Conservation (phyloP, 2,113 vertebrate genomes). For the Thalassarche chlororhynchos region DNA sequence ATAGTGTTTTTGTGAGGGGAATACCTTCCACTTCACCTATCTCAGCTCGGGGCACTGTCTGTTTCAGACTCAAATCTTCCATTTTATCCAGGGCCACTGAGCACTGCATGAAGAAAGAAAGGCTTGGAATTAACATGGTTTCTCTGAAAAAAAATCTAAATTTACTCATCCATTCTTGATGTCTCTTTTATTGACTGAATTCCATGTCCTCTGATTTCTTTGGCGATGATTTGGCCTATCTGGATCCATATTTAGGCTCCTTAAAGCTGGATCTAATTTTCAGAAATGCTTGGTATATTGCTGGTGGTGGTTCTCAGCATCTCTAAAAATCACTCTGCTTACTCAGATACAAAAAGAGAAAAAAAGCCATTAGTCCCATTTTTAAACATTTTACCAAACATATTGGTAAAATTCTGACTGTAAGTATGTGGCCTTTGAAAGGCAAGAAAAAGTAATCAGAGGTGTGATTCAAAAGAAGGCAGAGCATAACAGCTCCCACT, state of each 20-base stretch:
- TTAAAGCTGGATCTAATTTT: neutral
- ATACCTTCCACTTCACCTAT: conserved; percentile 45
- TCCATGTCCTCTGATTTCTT: neutral
- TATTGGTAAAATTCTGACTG: neutral
- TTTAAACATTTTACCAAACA: neutral
- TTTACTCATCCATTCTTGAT: neutral
- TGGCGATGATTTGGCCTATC: neutral
- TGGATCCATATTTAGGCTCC: neutral
- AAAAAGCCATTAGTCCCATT: neutral
- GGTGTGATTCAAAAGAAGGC: neutral
- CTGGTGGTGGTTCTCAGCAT: neutral
- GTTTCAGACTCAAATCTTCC: conserved; percentile 19
- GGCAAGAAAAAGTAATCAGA: neutral
- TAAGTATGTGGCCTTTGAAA: neutral
- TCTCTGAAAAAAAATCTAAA: neutral
- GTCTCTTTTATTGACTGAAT: neutral
- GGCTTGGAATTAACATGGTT: neutral
- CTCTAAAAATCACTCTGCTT: neutral
- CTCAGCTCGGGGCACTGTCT: accelerated
- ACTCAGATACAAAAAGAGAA: neutral
- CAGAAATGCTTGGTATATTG: neutral
- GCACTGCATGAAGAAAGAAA: neutral
- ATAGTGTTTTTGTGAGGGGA: neutral
- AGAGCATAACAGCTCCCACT: neutral
- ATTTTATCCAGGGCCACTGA: conserved; percentile 44